Evolutionary conservation across 2,113 vertebrate genomes (phyloP), one percentile per base, ranked within the genome.

Genomic region (Neolamprologus sp.): DNA sequence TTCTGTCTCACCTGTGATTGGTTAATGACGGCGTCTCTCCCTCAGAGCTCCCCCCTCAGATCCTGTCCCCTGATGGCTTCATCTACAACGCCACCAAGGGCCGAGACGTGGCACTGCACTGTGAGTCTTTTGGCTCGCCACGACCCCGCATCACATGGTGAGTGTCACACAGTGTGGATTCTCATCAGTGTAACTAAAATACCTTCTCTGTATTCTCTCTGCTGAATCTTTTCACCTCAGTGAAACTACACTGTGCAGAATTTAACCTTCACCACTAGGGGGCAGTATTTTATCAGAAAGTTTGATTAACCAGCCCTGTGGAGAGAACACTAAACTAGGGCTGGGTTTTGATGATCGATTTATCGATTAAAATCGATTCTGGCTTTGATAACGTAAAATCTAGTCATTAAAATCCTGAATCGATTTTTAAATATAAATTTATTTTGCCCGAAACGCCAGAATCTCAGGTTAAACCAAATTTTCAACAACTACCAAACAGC

Each of bases 41-140:
- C 21, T 90, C 95, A 98, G 98, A 97, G 85, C 95, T 98, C 3
- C 96, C 97, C 1, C 95, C 97, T 88, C 96, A 96, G 95, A 98
- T 98, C 90, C 91, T 98, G 86, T 97, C 98, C 1, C 79, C 91
- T 6, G 95, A 97, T 11, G 92, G 89, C 0, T 65, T 91, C 9
- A 87, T 89, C 2, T 98, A 98, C 92, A 63, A n/a, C 10, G 93
- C 95, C 4, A 96, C 93, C 0, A 96, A 97, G 58, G 97, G 96
- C 2, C 91, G 92, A 47, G 88, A 92, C 0, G 28, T 95, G 1
- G 80, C 45, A 26, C 84, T 98, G 84, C 35, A 95, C 82, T 98
- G 98, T 87, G 92, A 91, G 9, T 89, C 95, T 21, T 98, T 98
- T 1, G 98, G 97, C 2, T 97, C 97, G 0, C 98, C 98, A 0